Evolutionary conservation across 1,140 invertebrate species (phyloP), one percentile per base, ranked within the genome.

Genomic region (Calephelis nemesis): DNA sequence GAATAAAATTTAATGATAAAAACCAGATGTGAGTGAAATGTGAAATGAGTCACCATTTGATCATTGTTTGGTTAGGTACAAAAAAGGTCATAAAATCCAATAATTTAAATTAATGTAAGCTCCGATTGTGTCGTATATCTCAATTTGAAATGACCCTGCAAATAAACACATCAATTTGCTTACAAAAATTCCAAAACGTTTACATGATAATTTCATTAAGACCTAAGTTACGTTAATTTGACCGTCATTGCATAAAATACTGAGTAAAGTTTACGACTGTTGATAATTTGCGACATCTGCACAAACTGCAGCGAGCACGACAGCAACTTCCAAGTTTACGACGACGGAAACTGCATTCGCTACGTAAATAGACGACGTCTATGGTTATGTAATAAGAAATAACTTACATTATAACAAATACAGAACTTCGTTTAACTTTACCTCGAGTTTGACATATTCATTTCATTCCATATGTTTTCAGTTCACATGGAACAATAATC

Each of bases 291-390:
- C 50, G 15, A 52, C 42, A 45, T 45, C 13, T 19, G 50, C 50
- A 19, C 50, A 54, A 54, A 54, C 50, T 54, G 50, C 50, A 10
- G 19, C 15, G 15, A 19, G 15, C 50, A 10, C 19, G 50, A 54
- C 50, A 54, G 50, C 50, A 54, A 54, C 13, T 54, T 54, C 50
- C 13, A 19, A 54, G 19, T 15, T 54, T 54, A 54, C 50, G 50
- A n/a, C 50, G 19, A 30, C 50, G 19, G 13, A 54, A 54, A 54
- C 50, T 19, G 50, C 42, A 45, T 45, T 54, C 50, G 50, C 50
- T 54, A 54, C 19, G 15, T 54, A 54, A 54, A 54, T 19, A 54
- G 9, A 54, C 52, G 10, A 5, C 52, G 52, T 54, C 52, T 54
- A 54, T 19, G 19, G 19, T 54, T 54, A 54, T 54, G 19, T 54